These are phyloP conservation scores for Rhyacophila evoluta DNA, from an alignment of 2,888 invertebrate genomes.

Conservation along the genomic window DNA sequence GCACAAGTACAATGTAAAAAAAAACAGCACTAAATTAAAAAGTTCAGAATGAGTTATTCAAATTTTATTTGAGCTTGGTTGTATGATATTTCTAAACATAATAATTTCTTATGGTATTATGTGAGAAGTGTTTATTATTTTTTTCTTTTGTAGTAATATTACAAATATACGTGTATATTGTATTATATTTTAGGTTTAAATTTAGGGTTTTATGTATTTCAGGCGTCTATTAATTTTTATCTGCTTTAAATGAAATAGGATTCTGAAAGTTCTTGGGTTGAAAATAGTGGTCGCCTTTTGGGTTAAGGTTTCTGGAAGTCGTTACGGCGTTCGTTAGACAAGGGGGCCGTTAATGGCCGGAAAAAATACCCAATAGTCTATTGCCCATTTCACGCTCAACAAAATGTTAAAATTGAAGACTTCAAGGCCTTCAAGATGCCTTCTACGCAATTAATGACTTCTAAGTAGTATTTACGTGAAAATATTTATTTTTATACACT, in stretches of 20 bases:
- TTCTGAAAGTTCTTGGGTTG: not conserved
- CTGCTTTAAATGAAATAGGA: not conserved
- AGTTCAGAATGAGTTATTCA: not conserved
- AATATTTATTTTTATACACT: not conserved
- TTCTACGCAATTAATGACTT: not conserved
- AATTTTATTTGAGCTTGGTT: too few relatives aligned
- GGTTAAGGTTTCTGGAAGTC: not conserved
- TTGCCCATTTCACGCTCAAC: not conserved
- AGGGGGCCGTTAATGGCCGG: not conserved
- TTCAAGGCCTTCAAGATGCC: not conserved
- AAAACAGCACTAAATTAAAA: too few relatives aligned
- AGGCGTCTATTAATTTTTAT: not conserved
- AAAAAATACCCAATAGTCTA: constrained; percentile 15
- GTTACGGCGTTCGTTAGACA: not conserved
- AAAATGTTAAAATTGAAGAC: not conserved
- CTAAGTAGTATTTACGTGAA: not conserved
- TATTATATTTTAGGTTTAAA: too few relatives aligned
- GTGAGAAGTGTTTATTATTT: too few relatives aligned
- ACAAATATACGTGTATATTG: too few relatives aligned
- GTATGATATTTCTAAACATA: too few relatives aligned
- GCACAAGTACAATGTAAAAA: not conserved
- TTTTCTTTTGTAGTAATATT: too few relatives aligned
- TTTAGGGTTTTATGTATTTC: too few relatives aligned
- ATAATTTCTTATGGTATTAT: too few relatives aligned
- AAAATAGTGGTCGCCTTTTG: not conserved